These are phyloP conservation scores for Hydrophis major DNA, from an alignment of 2,797 vertebrate species.

Conservation along the genomic window DNA sequence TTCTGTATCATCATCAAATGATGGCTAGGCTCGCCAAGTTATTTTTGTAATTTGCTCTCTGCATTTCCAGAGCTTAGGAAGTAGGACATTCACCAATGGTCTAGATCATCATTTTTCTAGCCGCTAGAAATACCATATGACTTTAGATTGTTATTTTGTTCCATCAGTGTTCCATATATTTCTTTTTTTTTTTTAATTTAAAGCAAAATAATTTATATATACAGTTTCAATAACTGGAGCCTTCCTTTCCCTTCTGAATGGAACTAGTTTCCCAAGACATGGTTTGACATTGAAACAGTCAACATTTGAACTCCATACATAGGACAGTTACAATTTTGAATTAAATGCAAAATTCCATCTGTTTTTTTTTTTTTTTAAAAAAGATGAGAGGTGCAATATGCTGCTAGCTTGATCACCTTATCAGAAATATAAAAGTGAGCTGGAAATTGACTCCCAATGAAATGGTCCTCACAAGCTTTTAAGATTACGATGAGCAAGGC, in stretches of 20 bases:
- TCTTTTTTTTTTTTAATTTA: not conserved
- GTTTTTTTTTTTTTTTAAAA: too few species aligned
- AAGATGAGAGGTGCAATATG: not conserved
- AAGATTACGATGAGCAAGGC: not conserved
- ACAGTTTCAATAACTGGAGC: not conserved
- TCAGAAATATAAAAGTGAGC: not conserved
- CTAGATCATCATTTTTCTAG: not conserved
- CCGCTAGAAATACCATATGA: too few species aligned
- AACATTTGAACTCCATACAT: not conserved
- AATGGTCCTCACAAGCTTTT: not conserved
- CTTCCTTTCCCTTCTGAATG: not conserved
- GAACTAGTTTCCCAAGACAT: not conserved
- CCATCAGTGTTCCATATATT: not conserved
- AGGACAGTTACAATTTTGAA: not conserved
- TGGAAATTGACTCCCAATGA: not conserved
- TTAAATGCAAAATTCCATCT: not conserved
- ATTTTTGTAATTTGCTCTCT: not conserved
- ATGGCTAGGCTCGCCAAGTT: not conserved
- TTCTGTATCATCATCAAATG: not conserved
- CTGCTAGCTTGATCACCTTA: not conserved
- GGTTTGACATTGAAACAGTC: not conserved
- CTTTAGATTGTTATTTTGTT: not conserved
- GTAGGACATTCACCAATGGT: not conserved
- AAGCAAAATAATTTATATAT: not conserved
- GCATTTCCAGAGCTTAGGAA: not conserved